Conservation (phyloP, 2,888 invertebrate species). For the Macroteleia sp. region DNA sequence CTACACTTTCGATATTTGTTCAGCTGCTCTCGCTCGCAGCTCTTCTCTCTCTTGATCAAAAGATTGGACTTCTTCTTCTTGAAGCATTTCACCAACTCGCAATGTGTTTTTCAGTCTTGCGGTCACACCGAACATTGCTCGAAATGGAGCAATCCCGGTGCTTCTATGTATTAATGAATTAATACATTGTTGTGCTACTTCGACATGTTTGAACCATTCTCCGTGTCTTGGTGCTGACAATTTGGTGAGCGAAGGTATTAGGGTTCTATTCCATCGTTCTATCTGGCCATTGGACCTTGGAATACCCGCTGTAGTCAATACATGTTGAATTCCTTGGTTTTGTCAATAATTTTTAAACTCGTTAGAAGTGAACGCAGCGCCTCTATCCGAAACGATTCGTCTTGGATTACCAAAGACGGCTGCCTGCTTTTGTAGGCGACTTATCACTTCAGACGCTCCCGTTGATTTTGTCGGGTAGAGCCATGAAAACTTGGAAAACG, state of each 20-base stretch:
- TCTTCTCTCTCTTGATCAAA: neutral
- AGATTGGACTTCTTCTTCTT: neutral
- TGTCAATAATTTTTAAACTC: neutral
- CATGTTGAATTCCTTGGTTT: neutral
- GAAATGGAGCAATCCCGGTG: neutral
- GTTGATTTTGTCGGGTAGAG: conserved; percentile 5
- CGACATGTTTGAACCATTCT: neutral
- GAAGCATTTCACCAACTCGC: neutral
- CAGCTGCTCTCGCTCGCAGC: neutral
- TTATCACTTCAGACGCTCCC: neutral
- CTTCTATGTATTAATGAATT: neutral
- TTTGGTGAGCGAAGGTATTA: neutral
- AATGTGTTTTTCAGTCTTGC: neutral
- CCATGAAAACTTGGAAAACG: neutral
- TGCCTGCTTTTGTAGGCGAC: neutral
- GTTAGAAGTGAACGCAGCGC: neutral
- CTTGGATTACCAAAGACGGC: neutral
- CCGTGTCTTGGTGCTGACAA: neutral
- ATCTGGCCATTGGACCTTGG: neutral
- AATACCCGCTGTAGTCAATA: neutral
- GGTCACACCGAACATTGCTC: neutral
- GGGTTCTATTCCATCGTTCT: neutral
- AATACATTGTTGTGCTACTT: neutral
- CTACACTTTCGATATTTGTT: neutral
- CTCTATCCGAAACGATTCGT: neutral